A percentile compares a stretch with the other conserved stretches of the same genome.
Evolutionary conservation across 2,888 invertebrate genomes (phyloP).

Genomic region (Scelioninae gen. 2): DNA sequence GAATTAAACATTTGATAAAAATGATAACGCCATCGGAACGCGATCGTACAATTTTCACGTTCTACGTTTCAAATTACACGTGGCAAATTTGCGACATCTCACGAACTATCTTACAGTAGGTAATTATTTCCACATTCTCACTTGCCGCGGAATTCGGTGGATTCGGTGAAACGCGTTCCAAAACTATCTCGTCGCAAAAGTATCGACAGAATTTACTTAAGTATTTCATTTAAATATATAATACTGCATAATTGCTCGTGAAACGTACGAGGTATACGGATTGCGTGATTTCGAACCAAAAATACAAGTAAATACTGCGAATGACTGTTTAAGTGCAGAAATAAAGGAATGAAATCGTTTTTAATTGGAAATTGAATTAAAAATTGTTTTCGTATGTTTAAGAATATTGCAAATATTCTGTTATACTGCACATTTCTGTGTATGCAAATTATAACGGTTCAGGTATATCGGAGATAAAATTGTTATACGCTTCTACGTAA

Average conservation of each 20-base stretch:
- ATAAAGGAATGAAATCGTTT: no score
- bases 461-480: no score
- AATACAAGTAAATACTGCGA: no score
- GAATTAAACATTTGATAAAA: constrained; percentile 40
- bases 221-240: constrained; percentile 31
- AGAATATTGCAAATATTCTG: no score
- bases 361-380: no score
- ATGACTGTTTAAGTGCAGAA: no score
- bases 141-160: constrained; percentile 41
- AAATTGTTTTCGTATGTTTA: no score
- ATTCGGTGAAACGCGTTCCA: constrained; percentile 34
- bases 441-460: no score
- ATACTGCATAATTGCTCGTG: constrained; percentile 32
- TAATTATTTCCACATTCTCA: constrained; percentile 54
- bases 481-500: no score
- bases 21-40: constrained; percentile 15
- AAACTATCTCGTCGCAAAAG: constrained; percentile 34
- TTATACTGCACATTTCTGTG: no score
- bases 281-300: no score
- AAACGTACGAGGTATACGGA: no score
- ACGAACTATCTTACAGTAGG: constrained; percentile 49
- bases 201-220: constrained; percentile 41
- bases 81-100: constrained; percentile 47
- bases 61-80: constrained; percentile 45
- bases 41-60: constrained; percentile 41